These are phyloP conservation scores for Rhinogobius similis DNA, from an alignment of 2,113 vertebrate genomes.

Conservation along the genomic window DNA sequence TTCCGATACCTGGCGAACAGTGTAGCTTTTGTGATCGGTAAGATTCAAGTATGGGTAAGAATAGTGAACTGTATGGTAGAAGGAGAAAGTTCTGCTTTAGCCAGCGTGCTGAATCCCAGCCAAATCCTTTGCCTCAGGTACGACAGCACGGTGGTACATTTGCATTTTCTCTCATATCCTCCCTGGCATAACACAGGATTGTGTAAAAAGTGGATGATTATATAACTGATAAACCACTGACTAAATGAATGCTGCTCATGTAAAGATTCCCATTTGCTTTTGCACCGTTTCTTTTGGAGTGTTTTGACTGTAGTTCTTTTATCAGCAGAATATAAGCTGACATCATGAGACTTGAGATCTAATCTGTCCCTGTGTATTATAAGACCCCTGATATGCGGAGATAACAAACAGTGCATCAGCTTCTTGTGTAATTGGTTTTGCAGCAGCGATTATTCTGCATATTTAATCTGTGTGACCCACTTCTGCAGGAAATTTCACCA, in stretches of 20 bases:
- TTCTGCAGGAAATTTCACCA: slow-evolving; percentile 29
- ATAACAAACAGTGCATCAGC: slow-evolving; percentile 30
- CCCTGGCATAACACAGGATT: slow-evolving; percentile 44
- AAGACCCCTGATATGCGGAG: slow-evolving; percentile 34
- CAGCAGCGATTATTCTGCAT: slow-evolving; percentile 45
- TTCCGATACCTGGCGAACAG: no score
- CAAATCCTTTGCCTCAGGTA: slow-evolving; percentile 61
- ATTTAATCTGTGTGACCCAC: slow-evolving; percentile 47
- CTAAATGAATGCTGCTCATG: slow-evolving; percentile 10
- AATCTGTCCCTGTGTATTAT: slow-evolving; percentile 30
- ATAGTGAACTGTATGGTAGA: slow-evolving; percentile 10
- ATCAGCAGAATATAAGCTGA: slow-evolving; percentile 12
- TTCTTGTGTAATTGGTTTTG: slow-evolving; percentile 16
- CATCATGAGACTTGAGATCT: slow-evolving; percentile 25
- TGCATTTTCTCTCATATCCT: slow-evolving; percentile 58
- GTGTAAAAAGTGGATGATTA: slow-evolving; percentile 25
- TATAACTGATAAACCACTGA: slow-evolving; percentile 14
- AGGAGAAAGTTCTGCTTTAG: no score
- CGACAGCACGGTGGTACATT: slow-evolving; percentile 52
- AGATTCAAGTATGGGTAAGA: neutral
- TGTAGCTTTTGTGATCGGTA: neutral
- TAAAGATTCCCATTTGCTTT: slow-evolving; percentile 7
- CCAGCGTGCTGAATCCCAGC: no score
- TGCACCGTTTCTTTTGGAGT: neutral
- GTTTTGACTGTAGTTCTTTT: slow-evolving; percentile 14